Evolutionary conservation across 2,797 vertebrate species (phyloP), one percentile per base, ranked within the genome.

Genomic region (Coilia nasus): DNA sequence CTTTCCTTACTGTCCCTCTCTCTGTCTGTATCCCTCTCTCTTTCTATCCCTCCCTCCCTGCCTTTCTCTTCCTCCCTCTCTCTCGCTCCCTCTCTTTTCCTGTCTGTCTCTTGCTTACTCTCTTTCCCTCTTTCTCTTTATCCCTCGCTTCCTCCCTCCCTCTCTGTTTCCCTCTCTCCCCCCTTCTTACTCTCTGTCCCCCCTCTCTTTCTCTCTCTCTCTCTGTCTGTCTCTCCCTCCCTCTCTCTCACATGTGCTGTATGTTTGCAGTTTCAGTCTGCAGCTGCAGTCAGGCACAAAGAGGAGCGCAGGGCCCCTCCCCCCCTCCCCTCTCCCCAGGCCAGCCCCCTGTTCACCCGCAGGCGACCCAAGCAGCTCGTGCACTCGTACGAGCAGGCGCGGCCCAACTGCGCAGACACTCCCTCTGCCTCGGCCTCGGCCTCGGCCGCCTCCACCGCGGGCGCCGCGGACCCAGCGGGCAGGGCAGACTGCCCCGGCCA

Each of bases 221-320:
- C 57, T 59, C 17, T 21, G 6, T 59, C 17, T 59, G 17, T 17
- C 57, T 59, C 57, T 3, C 6, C 21, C 19, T 5, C 54, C 14
- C 54, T 14, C 21, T 64, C 56, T 84, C 84, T 94, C 93, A 94
- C 90, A 92, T 90, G 91, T 91, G 57, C 85, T 91, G 89, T 96
- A 84, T 96, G 78, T 94, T 96, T 95, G 89, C 92, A 96, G 95
- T 96, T 97, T 92, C 96, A 97, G 94, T 94, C 95, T 84, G 91
- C 94, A 93, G 88, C 95, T 94, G 93, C 92, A 90, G 91, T 94
- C 89, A 96, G 95, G 89, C 93, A 93, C n/a, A 91, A 94, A 89
- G 95, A 96, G 88, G 93, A 95, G 88, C 93, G 94, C 75, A 92
- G 94, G 91, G 93, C 93, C 28, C 67, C 67, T 87, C 91, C 88